Evolutionary conservation across 2,797 vertebrate genomes (phyloP), one percentile per base, ranked within the genome.

Genomic region (Enteromius mattozi): DNA sequence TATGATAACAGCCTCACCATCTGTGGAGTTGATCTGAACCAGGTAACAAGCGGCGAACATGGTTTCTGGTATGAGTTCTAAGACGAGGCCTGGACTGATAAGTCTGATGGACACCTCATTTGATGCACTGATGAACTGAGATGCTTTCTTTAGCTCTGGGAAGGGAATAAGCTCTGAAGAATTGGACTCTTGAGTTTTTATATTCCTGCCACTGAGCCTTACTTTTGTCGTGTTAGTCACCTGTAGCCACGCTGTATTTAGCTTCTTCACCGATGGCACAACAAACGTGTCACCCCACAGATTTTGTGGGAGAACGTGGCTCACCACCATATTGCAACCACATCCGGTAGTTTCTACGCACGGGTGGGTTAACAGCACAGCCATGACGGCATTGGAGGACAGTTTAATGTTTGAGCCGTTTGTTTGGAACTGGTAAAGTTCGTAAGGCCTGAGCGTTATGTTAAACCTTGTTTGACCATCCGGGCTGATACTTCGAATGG

Each of bases 21-120:
- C 0, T 0, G 0, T 0, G 0, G 0, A 0, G 2, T 87, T 0
- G 0, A 13, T 1, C 37, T 42, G 70, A 51, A 94, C 24, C 0
- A 91, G 16, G 13, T 75, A 95, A 59, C 94, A 95, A 70, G 87
- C 12, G 2, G 87, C 89, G 0, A 94, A 95, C 51, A 90, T 88
- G 0, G 49, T 33, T 37, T 85, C 83, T 1, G 94, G 90, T 65
- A 94, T 89, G 21, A 95, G 86, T 4, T 82, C n/a, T 40, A 94
- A 80, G 70, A 95, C 88, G 0, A 93, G 1, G 0, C 93, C 91
- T 0, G 91, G 92, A 0, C 37, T 63, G 59, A 93, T 87, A 40
- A 95, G 82, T 54, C 90, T 4, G 42, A 90, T 51, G 3, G 84
- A 86, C 6, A 78, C 91, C 0, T 88, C 9, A 0, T 87, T 83